Conservation (phyloP, 2,797 vertebrate genomes). For the Crax fasciolata region DNA sequence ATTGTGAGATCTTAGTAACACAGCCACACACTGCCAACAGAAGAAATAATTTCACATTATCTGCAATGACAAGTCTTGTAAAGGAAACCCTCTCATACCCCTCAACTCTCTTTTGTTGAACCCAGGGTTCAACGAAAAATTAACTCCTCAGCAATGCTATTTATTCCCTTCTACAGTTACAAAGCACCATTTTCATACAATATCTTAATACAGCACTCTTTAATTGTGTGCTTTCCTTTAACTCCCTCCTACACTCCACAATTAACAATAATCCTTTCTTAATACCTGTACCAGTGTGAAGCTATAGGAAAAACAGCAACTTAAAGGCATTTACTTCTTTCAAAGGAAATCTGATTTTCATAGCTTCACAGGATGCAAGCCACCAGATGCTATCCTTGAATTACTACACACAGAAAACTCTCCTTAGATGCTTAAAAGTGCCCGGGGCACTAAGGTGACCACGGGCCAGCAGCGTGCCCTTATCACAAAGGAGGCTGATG, state of each 20-base stretch:
- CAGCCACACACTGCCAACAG: rapidly evolving
- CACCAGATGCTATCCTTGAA: background rate
- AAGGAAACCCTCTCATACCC: background rate
- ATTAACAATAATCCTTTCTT: background rate
- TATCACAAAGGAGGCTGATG: background rate
- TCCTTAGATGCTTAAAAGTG: background rate
- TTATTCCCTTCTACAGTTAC: background rate
- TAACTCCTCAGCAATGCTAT: background rate
- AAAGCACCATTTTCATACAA: background rate
- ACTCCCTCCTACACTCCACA: background rate
- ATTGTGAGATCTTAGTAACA: background rate
- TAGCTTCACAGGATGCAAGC: background rate
- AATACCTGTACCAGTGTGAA: background rate
- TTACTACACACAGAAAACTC: background rate
- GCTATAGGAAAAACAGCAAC: background rate
- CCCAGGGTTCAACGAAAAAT: background rate
- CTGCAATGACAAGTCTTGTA: background rate
- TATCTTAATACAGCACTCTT: background rate
- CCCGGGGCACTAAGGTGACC: background rate
- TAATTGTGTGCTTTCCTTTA: background rate
- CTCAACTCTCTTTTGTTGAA: background rate
- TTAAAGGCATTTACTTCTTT: background rate
- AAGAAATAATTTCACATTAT: background rate
- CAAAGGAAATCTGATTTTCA: background rate
- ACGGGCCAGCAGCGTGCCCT: background rate